Evolutionary conservation across 2,888 invertebrate species (phyloP), one percentile per base, ranked within the genome.

Genomic region (Standfussiana lucernea): DNA sequence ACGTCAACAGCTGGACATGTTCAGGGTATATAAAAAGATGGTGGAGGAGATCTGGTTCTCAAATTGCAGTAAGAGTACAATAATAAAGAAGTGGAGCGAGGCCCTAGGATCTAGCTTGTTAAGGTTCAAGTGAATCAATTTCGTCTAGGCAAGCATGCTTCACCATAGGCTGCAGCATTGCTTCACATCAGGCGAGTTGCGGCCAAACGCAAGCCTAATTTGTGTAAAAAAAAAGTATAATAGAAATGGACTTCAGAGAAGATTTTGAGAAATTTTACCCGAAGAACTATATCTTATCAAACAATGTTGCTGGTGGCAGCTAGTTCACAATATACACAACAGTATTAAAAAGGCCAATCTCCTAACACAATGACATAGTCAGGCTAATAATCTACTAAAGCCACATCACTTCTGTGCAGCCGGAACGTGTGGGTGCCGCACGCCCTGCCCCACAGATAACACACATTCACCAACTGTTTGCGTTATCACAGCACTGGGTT

Each of bases 351-450:
- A 50, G 40, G 21, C 42, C 21, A 21, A 35, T 69, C 24, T 45
- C 56, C 15, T 35, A 47, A 32, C 18, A 70, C 21, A 40, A 18
- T 80, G 28, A 80, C 18, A 37, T 11, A 21, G 32, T 21, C 21
- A 11, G 8, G 32, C 32, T 80, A 80, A 47, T 47, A 64, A 64
- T 47, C 35, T 24, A 42, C 24, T 42, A 61, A 24, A 61, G 45
- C 81, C 73, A 37, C 50, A 50, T 37, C 64, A 69, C 42, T 45
- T 70, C 66, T 0, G 53, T 15, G 21, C 59, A 24, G 32, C 40
- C 15, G 45, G 84, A 66, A 59, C 0, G 1, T 53, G 80, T 70
- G 84, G 80, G 78, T 40, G 81, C 24, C 8, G 56, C 1, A 0
- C 21, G 24, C 28, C 24, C 13, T 56, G 35, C 42, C 1, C 37